Base-by-base conservation (phyloP, 2,888 invertebrate genomes). In the Microctonus brassicae region DNA sequence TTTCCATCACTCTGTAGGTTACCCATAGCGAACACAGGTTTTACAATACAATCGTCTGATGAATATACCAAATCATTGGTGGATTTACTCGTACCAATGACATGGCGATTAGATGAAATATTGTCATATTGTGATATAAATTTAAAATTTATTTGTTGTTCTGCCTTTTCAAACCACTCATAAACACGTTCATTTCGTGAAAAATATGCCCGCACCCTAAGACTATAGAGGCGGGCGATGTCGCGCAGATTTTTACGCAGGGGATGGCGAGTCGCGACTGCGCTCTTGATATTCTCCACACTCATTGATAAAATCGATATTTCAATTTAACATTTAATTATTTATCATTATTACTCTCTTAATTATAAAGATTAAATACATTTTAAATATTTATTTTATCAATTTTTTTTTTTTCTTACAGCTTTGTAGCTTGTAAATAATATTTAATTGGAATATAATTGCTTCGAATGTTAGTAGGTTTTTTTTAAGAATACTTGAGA, bases 1-100 rank as follows among this genome's bases (percentile, higher is more conserved):
- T 83, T 85, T 1, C 79, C 81, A 52, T 86, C 87, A 73, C 84
- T 85, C 75, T 88, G 88, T 57, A 87, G 77, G 75, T 88, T 88
- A 33, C 88, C 88, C 88, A 88, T 88, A 20, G 17, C 6, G 47
- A 2, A 9, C 26, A 26, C 74, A 65, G 75, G 73, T 33, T 72
- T 42, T 17, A 65, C 17, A 9, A 24, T 29, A 24, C 39, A 73
- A 42, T 22, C 34, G 13, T 34, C 53, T 34, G 24, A 36, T 70
- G 57, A 58, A 33, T 47, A 24, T 39, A 61, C 53, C 34, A 33
- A 57, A 34, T 6, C 66, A 66, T 66, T 39, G 3, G 57, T 13
- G 3, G 33, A 20, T 7, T 22, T 20, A 17, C 1, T 47, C 29
- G n/a, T 22, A 36, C 22, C 34, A 13, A 9, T 53, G 4, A 29